phyloP scores from a whole-genome alignment of 1,140 invertebrate species.

The Micrasema longulum region DNA sequence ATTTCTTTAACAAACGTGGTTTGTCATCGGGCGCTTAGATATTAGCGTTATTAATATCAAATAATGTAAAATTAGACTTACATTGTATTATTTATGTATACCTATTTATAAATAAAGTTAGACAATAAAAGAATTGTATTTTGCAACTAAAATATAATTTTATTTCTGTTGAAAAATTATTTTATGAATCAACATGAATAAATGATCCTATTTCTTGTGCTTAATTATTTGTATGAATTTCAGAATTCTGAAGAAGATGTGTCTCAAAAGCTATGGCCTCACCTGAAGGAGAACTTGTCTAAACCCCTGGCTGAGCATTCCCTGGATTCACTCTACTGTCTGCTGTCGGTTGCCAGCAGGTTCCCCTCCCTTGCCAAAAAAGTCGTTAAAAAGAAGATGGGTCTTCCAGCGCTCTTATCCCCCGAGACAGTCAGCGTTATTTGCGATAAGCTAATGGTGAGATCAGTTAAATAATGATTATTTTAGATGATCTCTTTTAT shows the following conservation, averaged over 20 bases:
- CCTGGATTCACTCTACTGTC: slow-evolving; percentile 68
- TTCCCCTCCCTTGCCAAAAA: slow-evolving; percentile 67
- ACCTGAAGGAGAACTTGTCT: slow-evolving; percentile 71
- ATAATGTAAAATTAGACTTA: too few relatives aligned
- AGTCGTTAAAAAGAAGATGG: slow-evolving; percentile 69
- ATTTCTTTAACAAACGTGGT: too few relatives aligned
- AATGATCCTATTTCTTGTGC: too few relatives aligned
- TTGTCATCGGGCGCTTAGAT: too few relatives aligned
- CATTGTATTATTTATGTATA: too few relatives aligned
- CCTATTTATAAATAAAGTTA: too few relatives aligned
- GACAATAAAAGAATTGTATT: too few relatives aligned
- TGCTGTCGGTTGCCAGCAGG: slow-evolving; percentile 62
- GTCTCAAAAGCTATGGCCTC: slow-evolving; percentile 68
- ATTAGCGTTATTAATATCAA: too few relatives aligned
- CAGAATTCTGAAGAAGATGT: slow-evolving; percentile 69
- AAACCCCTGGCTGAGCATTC: slow-evolving; percentile 69
- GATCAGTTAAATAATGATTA: slow-evolving; percentile 47
- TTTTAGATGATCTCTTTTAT: too few relatives aligned
- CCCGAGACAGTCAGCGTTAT: slow-evolving; percentile 69
- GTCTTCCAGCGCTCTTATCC: slow-evolving; percentile 67
- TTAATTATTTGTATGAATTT: neutral
- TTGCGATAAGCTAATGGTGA: slow-evolving; percentile 72
- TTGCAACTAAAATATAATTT: too few relatives aligned
- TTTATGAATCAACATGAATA: too few relatives aligned
- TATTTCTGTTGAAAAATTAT: too few relatives aligned